These are phyloP conservation scores for Bovichtus diacanthus DNA, from an alignment of 2,797 vertebrate species.

Conservation along the genomic window DNA sequence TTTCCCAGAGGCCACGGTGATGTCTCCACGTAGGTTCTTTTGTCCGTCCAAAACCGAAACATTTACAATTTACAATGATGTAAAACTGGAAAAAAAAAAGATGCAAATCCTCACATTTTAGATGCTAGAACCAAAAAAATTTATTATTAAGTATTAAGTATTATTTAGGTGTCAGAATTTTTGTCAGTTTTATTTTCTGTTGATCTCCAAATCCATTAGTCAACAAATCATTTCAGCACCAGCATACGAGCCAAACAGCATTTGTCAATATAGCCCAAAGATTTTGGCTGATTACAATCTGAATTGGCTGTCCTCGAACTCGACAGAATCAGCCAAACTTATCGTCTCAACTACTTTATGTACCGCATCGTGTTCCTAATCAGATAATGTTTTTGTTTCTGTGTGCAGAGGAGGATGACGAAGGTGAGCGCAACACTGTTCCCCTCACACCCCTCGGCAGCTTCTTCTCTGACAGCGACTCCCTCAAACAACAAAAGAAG, in stretches of 20 bases:
- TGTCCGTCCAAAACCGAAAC: not conserved
- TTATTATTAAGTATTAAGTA: too few species aligned
- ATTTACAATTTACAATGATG: not conserved
- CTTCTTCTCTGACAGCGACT: constrained; percentile 90
- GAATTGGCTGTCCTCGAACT: not conserved
- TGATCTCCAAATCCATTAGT: not conserved
- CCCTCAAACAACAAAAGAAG: constrained; percentile 89
- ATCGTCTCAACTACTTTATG: not conserved
- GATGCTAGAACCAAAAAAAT: not conserved
- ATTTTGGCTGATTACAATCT: not conserved
- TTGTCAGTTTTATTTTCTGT: not conserved
- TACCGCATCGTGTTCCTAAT: not conserved
- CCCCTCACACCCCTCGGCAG: constrained; percentile 87
- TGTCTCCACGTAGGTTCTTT: not conserved
- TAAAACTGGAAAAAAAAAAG: not conserved
- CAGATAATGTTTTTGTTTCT: constrained; percentile 39
- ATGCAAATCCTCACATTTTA: not conserved
- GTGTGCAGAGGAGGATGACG: constrained; percentile 90
- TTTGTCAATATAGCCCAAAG: not conserved
- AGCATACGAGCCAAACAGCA: not conserved
- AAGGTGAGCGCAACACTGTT: constrained; percentile 82
- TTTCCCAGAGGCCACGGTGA: not conserved
- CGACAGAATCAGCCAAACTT: not conserved
- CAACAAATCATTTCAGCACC: not conserved
- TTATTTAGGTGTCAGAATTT: not conserved